These are phyloP conservation scores for Atherix ibis DNA, from an alignment of 2,888 invertebrate genomes.

Conservation along the genomic window DNA sequence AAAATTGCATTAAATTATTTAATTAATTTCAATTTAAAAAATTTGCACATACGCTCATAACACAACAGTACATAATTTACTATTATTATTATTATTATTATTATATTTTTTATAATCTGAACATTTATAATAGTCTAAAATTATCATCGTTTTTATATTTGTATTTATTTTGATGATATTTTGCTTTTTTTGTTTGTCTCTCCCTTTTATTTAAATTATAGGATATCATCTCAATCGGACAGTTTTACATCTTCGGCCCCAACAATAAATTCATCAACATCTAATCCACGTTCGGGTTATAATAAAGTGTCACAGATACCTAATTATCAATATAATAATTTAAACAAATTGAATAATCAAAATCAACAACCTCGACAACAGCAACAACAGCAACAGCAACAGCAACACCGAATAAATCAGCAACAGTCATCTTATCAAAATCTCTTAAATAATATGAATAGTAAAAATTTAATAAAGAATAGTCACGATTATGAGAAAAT, in stretches of 20 bases:
- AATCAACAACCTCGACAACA: constrained; percentile 6
- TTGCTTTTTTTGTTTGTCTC: too few species aligned
- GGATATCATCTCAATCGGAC: constrained; percentile 13
- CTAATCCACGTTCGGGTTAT: constrained; percentile 12
- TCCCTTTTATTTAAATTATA: constrained; percentile 10
- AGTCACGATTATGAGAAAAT: too few species aligned
- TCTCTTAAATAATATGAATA: constrained; percentile 2
- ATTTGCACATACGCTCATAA: too few species aligned
- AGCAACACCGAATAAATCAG: constrained; percentile 3
- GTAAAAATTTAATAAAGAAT: not conserved
- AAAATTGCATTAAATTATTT: too few species aligned
- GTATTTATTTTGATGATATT: too few species aligned
- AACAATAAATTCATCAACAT: constrained; percentile 8
- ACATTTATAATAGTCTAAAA: too few species aligned
- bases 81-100: too few species aligned
- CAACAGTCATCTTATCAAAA: constrained; percentile 5
- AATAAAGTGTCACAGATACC: constrained; percentile 29
- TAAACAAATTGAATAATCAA: constrained; percentile 9
- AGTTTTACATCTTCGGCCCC: constrained; percentile 12
- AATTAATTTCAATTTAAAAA: too few species aligned
- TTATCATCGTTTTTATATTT: too few species aligned
- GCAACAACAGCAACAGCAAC: constrained; percentile 1
- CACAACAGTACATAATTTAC: too few species aligned
- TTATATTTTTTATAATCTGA: too few species aligned
- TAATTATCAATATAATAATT: constrained; percentile 21